These are phyloP conservation scores for Tarsius wallacei DNA, from an alignment of 2,797 vertebrate species.

Conservation along the genomic window DNA sequence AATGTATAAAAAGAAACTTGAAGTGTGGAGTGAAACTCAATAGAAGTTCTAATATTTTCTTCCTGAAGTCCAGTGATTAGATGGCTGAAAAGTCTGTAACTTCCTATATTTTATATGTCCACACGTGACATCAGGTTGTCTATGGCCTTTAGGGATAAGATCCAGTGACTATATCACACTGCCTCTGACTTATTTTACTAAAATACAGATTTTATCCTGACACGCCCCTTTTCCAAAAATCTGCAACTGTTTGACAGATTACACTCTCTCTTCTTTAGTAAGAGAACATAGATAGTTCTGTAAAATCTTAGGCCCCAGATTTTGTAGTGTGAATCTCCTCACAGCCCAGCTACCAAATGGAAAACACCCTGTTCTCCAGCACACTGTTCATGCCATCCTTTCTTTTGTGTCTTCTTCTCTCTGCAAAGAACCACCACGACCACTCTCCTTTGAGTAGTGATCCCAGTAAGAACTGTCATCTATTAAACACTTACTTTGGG, in stretches of 20 bases:
- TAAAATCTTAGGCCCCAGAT: neutral
- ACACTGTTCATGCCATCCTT: neutral
- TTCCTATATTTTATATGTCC: neutral
- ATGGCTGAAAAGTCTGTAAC: neutral
- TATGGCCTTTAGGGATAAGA: neutral
- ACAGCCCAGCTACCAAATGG: neutral
- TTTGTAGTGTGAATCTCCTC: neutral
- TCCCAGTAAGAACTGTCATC: neutral
- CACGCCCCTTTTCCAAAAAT: neutral
- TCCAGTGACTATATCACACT: neutral
- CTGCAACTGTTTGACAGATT: neutral
- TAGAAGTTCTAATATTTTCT: neutral
- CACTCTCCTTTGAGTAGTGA: neutral
- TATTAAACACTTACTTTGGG: neutral
- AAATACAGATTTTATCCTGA: neutral
- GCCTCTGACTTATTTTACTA: neutral
- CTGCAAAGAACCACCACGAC: neutral
- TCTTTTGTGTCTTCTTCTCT: neutral
- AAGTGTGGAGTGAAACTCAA: conserved; percentile 11
- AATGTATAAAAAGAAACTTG: conserved; percentile 7
- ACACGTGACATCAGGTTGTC: neutral
- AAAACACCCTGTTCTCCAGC: neutral
- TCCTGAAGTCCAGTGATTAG: neutral
- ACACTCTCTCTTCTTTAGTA: conserved; percentile 2
- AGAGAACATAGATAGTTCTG: neutral